phyloP scores from a whole-genome alignment of 2,888 invertebrate species.

The Drosophila neotestacea region DNA sequence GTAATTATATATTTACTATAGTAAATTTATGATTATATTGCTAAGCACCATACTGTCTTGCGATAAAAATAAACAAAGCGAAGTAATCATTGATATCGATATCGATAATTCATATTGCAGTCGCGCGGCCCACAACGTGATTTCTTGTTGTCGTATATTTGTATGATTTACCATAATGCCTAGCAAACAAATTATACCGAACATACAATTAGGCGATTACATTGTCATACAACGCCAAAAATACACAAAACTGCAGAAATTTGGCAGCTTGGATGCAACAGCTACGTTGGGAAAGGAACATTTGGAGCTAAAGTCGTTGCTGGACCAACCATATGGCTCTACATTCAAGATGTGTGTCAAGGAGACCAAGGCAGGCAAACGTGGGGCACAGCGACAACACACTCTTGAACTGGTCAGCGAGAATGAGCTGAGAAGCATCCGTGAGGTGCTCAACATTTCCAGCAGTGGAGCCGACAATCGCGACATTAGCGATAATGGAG shows the following conservation, averaged over 20 bases:
- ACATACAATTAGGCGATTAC: slow-evolving; percentile 89
- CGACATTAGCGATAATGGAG: slow-evolving; percentile 90
- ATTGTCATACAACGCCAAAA: slow-evolving; percentile 92
- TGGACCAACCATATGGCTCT: slow-evolving; percentile 90
- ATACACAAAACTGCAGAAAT: slow-evolving; percentile 91
- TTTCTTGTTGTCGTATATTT: slow-evolving; percentile 30
- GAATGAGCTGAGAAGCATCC: slow-evolving; percentile 86
- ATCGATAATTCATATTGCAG: not conserved
- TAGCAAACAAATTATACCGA: slow-evolving; percentile 36
- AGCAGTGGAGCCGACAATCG: slow-evolving; percentile 93
- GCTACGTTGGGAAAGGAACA: slow-evolving; percentile 90
- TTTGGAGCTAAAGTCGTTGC: slow-evolving; percentile 88
- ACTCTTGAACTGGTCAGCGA: slow-evolving; percentile 86
- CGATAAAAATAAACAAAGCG: not conserved
- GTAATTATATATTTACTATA: too few relatives aligned
- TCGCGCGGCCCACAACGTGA: slow-evolving; percentile 42
- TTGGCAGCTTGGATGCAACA: slow-evolving; percentile 88
- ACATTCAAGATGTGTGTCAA: slow-evolving; percentile 91
- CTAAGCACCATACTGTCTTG: not conserved
- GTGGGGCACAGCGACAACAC: slow-evolving; percentile 86
- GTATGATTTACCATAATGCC: slow-evolving; percentile 22
- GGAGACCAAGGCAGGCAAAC: slow-evolving; percentile 78
- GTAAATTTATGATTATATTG: not conserved
- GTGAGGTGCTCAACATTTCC: slow-evolving; percentile 88
- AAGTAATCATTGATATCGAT: slow-evolving; percentile 2